phyloP scores from a whole-genome alignment of 2,113 vertebrate species.

The Tympanuchus pallidicinctus region DNA sequence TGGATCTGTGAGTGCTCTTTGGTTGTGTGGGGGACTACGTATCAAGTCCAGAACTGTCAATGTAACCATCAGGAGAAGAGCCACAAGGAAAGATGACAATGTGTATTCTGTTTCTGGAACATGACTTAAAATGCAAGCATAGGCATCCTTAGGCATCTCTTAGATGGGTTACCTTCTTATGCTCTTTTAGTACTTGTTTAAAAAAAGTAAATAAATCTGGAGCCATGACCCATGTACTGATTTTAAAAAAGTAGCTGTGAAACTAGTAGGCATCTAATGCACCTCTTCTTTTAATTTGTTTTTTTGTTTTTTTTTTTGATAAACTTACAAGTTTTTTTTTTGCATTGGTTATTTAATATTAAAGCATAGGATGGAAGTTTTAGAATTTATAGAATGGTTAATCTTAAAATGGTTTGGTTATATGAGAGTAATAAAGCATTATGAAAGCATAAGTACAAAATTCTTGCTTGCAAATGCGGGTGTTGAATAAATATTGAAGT shows the following conservation, averaged over 20 bases:
- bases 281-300: not conserved
- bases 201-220: not conserved
- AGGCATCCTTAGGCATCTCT: not conserved
- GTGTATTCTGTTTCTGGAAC: not conserved
- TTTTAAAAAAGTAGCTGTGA: not conserved
- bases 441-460: not conserved
- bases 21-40: not conserved
- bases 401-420: not conserved
- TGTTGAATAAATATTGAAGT: conserved; percentile 43
- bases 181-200: not conserved
- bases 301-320: not conserved
- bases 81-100: not conserved
- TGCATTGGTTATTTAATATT: not conserved
- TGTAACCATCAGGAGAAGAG: not conserved
- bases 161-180: not conserved
- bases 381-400: not conserved
- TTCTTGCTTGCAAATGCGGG: not conserved
- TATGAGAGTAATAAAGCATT: not conserved
- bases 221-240: not conserved
- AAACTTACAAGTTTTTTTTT: not conserved
- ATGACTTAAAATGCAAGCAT: not conserved
- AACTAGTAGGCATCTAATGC: not conserved
- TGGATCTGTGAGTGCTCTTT: not conserved
- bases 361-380: not conserved
- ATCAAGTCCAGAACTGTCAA: not conserved